phyloP scores from a whole-genome alignment of 2,888 invertebrate species.

The Drosophila phalerata region DNA sequence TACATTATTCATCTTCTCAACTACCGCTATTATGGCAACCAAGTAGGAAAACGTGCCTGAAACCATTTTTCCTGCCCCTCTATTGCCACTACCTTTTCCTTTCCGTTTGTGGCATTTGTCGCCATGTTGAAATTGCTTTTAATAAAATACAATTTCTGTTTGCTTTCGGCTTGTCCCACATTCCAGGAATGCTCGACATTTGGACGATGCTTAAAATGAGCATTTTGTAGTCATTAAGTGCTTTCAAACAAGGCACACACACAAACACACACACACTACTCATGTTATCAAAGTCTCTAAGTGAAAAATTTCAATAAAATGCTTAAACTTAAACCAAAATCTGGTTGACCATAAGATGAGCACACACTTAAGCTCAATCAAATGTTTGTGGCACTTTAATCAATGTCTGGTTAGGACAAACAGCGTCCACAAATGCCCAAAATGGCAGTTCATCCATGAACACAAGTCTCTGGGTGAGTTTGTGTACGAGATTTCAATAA shows the following conservation, averaged over 20 bases:
- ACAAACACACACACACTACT: constrained; percentile 1
- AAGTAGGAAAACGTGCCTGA: constrained; percentile 68
- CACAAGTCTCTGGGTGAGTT: constrained; percentile 22
- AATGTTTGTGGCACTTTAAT: constrained; percentile 69
- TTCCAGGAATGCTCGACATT: constrained; percentile 52
- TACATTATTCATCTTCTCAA: constrained; percentile 51
- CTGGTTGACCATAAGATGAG: constrained; percentile 60
- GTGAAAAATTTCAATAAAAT: constrained; percentile 72
- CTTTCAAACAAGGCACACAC: constrained; percentile 42
- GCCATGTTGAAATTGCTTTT: constrained; percentile 76
- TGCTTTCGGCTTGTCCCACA: constrained; percentile 61
- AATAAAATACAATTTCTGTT: constrained; percentile 73
- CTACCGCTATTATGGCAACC: constrained; percentile 47
- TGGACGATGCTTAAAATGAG: constrained; percentile 44
- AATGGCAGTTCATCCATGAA: constrained; percentile 39
- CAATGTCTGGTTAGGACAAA: constrained; percentile 57
- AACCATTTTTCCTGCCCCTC: constrained; percentile 32
- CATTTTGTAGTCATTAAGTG: constrained; percentile 74
- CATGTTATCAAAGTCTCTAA: constrained; percentile 46
- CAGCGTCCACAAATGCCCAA: constrained; percentile 56
- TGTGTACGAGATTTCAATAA: constrained; percentile 52
- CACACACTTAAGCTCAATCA: constrained; percentile 50
- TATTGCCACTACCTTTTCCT: neutral
- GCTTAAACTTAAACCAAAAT: constrained; percentile 46
- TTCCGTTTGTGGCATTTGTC: constrained; percentile 56